Percentiles rank a stretch among this genome's conserved stretches.
Conservation (phyloP, 2,113 vertebrate genomes). For the Pleuronectes platessa region DNA sequence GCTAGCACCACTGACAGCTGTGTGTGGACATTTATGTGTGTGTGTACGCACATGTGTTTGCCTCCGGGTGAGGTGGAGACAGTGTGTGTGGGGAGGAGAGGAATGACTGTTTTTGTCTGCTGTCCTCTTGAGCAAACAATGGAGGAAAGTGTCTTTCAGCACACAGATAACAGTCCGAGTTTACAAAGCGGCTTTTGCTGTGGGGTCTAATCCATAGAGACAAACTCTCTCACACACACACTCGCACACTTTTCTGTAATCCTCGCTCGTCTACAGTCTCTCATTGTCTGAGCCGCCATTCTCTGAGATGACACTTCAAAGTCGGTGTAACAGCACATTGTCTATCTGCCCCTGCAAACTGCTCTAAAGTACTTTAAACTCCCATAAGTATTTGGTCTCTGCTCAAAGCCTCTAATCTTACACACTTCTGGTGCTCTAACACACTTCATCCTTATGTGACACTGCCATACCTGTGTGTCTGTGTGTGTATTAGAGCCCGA, state of each 20-base stretch:
- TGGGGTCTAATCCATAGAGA: constrained; percentile 73
- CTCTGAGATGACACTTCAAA: constrained; percentile 79
- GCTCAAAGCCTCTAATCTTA: constrained; percentile 67
- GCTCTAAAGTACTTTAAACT: constrained; percentile 73
- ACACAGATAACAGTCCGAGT: constrained; percentile 67
- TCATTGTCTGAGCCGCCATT: constrained; percentile 77
- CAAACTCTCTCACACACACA: constrained; percentile 64
- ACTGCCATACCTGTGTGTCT: constrained; percentile 35
- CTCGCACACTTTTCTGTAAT: constrained; percentile 73
- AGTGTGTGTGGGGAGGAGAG: constrained; percentile 26
- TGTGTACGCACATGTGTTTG: constrained; percentile 12
- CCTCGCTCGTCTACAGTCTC: constrained; percentile 62
- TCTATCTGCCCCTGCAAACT: constrained; percentile 69
- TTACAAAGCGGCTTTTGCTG: constrained; percentile 74
- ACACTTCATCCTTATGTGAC: constrained; percentile 61
- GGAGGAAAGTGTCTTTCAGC: constrained; percentile 69
- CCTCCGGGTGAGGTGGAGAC: constrained; percentile 34
- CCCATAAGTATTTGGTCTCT: constrained; percentile 64
- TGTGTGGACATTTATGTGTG: constrained; percentile 18
- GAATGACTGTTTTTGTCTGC: constrained; percentile 53
- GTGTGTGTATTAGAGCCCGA: neutral
- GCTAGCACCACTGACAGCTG: constrained; percentile 47
- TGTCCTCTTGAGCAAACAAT: constrained; percentile 63
- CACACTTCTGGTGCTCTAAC: constrained; percentile 62
- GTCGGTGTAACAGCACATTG: constrained; percentile 71